Conservation (phyloP, 1,140 invertebrate species). For the Drosophila pallidifrons region DNA sequence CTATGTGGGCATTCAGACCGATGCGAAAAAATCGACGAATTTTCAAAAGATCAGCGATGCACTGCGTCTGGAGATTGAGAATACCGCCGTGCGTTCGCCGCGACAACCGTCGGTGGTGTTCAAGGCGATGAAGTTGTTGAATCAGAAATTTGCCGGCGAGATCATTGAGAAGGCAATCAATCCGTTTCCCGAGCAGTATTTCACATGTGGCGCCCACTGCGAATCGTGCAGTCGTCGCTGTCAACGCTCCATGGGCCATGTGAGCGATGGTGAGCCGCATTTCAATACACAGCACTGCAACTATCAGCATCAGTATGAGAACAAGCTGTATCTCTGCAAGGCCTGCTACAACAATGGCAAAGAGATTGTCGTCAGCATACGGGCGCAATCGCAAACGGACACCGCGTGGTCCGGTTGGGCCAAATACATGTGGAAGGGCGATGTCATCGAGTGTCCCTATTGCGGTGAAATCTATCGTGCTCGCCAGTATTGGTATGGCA, state of each 20-base stretch:
- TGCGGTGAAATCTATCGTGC: constrained; percentile 94
- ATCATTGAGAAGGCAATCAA: constrained; percentile 88
- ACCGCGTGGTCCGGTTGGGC: constrained; percentile 90
- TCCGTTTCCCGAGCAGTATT: constrained; percentile 93
- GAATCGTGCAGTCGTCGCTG: constrained; percentile 91
- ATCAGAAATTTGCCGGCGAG: constrained; percentile 91
- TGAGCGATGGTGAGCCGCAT: constrained; percentile 89
- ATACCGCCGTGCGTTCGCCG: constrained; percentile 89
- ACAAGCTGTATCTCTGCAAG: constrained; percentile 91
- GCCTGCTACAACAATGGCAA: constrained; percentile 84
- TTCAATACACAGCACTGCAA: constrained; percentile 87
- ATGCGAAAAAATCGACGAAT: constrained; percentile 86
- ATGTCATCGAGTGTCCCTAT: constrained; percentile 91
- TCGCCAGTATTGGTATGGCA: constrained; percentile 94
- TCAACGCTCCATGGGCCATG: constrained; percentile 91
- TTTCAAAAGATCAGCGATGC: constrained; percentile 86
- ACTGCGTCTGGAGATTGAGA: constrained; percentile 87
- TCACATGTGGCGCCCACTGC: constrained; percentile 91
- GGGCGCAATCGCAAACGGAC: constrained; percentile 88
- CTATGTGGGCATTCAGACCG: constrained; percentile 75
- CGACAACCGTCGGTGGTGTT: constrained; percentile 89
- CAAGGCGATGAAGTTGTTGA: constrained; percentile 89
- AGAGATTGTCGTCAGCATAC: constrained; percentile 87
- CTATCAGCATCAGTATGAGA: constrained; percentile 93
- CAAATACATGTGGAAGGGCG: constrained; percentile 93